Percentiles rank a stretch among this genome's conserved stretches.
Evolutionary conservation across 2,797 vertebrate species (phyloP).

Genomic region (Mormyrops attenuatus): DNA sequence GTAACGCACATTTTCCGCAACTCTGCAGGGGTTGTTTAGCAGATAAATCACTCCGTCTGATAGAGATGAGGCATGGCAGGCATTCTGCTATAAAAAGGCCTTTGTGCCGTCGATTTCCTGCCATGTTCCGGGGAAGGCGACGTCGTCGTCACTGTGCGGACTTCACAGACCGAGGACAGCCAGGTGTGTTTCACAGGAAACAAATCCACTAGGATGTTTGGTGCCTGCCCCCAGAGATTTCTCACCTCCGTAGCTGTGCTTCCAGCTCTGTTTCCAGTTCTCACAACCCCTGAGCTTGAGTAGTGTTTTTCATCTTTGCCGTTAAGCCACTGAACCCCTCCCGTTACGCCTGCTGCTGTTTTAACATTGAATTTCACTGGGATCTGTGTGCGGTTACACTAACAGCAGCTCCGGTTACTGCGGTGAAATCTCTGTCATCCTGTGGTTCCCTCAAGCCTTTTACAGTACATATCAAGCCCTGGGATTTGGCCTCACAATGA

Average conservation of each 20-base stretch:
- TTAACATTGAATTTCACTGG: neutral
- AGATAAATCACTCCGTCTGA: neutral
- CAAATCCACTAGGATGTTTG: slow-evolving; percentile 54
- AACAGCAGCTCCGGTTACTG: neutral
- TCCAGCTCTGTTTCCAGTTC: slow-evolving; percentile 36
- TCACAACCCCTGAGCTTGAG: slow-evolving; percentile 31
- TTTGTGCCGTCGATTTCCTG: slow-evolving; percentile 6
- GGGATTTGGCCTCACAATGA: neutral
- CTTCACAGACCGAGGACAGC: slow-evolving; percentile 35
- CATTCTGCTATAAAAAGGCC: neutral
- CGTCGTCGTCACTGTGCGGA: slow-evolving; percentile 32
- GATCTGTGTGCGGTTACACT: neutral
- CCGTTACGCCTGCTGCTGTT: neutral
- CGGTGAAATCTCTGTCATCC: neutral
- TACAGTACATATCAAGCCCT: neutral
- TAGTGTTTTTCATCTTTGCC: neutral
- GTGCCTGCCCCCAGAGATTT: slow-evolving; percentile 46
- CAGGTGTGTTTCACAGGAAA: slow-evolving; percentile 55
- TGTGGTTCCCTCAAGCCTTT: neutral
- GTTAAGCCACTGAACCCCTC: neutral
- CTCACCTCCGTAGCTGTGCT: slow-evolving; percentile 37
- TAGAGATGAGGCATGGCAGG: neutral
- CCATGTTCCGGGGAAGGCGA: slow-evolving; percentile 20
- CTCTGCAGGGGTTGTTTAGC: neutral
- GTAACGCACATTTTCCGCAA: neutral